A percentile compares a stretch with the other conserved stretches of the same genome.
phyloP scores from a whole-genome alignment of 1,140 invertebrate species.

The Gonioctena quinquepunctata region DNA sequence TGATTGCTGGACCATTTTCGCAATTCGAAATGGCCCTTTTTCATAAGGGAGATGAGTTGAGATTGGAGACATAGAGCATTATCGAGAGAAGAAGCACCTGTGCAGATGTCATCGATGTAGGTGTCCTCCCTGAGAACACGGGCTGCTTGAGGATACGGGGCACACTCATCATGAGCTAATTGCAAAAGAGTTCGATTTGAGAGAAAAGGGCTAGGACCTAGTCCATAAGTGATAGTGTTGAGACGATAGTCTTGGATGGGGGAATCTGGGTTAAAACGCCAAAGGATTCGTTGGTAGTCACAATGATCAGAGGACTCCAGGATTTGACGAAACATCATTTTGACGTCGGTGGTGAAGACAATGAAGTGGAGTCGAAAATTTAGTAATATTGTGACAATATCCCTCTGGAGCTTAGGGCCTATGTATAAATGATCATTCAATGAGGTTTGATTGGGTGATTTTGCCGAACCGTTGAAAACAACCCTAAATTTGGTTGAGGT shows the following conservation, averaged over 20 bases:
- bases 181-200: slow-evolving; percentile 30
- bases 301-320: slow-evolving; percentile 38
- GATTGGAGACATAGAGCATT: background rate
- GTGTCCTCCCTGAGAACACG: slow-evolving; percentile 46
- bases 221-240: slow-evolving; percentile 51
- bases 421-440: slow-evolving; percentile 37
- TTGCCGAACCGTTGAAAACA: slow-evolving; percentile 33
- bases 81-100: slow-evolving; percentile 45
- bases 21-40: background rate
- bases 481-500: slow-evolving; percentile 44
- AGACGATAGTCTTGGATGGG: slow-evolving; percentile 35
- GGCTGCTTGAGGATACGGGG: slow-evolving; percentile 38
- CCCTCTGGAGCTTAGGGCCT: slow-evolving; percentile 39
- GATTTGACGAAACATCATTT: slow-evolving; percentile 49
- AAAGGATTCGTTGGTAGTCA: slow-evolving; percentile 53
- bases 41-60: background rate
- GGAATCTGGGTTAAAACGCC: slow-evolving; percentile 32
- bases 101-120: slow-evolving; percentile 57
- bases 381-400: slow-evolving; percentile 38
- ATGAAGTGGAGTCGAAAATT: slow-evolving; percentile 22
- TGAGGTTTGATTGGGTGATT: slow-evolving; percentile 32
- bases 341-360: slow-evolving; percentile 39
- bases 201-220: slow-evolving; percentile 43
- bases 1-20: background rate
- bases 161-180: background rate